Conservation (phyloP, 1,140 invertebrate genomes). For the Pristionchus pacificus region DNA sequence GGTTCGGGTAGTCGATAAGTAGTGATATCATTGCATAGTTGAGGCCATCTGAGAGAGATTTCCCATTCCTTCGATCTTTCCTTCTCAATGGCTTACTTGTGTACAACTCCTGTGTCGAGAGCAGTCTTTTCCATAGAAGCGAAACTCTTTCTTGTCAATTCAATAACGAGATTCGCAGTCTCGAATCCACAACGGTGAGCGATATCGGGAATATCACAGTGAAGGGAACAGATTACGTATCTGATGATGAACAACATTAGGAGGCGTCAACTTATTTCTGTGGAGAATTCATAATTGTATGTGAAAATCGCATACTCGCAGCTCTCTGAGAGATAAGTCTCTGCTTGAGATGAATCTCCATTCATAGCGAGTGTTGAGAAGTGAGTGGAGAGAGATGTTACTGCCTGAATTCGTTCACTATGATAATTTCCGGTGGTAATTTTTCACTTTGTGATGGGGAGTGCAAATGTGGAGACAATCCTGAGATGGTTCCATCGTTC, state of each 20-base stretch:
- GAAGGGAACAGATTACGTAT: conserved; percentile 53
- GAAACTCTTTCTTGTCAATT: conserved; percentile 49
- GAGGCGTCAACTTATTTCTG: conserved; percentile 9
- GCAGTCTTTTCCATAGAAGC: conserved; percentile 51
- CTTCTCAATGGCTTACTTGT: conserved; percentile 42
- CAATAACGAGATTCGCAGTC: conserved; percentile 52
- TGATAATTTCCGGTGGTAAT: conserved; percentile 27
- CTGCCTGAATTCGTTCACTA: conserved; percentile 45
- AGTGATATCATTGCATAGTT: background rate
- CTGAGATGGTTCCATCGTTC: conserved; percentile 36
- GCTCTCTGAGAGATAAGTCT: conserved; percentile 49
- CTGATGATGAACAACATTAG: too few species aligned
- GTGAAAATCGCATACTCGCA: conserved; percentile 42
- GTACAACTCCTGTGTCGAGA: conserved; percentile 52
- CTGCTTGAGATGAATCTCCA: conserved; percentile 53
- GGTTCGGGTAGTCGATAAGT: background rate
- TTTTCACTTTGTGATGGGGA: conserved; percentile 38
- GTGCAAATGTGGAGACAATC: conserved; percentile 49
- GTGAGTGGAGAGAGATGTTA: conserved; percentile 50
- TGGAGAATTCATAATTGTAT: too few species aligned
- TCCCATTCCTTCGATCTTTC: background rate
- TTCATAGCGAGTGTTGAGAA: conserved; percentile 54
- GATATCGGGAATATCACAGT: conserved; percentile 54
- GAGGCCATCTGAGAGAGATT: background rate
- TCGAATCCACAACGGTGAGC: conserved; percentile 50